These are phyloP conservation scores for Lepidiolamprologus cunningtoni DNA, from an alignment of 2,113 vertebrate species.

Conservation along the genomic window DNA sequence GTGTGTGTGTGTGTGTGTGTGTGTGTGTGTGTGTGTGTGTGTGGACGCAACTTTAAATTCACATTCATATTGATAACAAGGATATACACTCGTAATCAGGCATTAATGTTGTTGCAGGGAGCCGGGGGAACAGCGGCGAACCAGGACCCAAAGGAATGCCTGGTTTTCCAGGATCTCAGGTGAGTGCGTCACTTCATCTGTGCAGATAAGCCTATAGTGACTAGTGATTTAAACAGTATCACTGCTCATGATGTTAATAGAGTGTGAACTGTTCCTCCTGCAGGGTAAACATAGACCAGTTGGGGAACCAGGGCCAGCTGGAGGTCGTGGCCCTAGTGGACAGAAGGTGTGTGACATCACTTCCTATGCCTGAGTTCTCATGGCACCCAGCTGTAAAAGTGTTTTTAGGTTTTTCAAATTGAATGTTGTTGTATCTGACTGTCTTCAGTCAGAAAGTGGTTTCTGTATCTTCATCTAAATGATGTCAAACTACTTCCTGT, in stretches of 20 bases:
- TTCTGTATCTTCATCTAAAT: neutral
- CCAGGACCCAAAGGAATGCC: neutral
- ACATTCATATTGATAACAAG: neutral
- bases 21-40: neutral
- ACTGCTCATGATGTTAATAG: neutral
- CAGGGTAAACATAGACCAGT: neutral
- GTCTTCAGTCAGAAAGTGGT: neutral
- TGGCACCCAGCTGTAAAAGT: neutral
- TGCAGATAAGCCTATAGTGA: neutral
- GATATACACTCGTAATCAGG: neutral
- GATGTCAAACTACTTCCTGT: neutral
- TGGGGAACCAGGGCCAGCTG: neutral
- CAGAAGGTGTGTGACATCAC: conserved; percentile 67
- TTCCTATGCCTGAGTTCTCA: neutral
- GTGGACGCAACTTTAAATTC: neutral
- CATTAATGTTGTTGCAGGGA: neutral
- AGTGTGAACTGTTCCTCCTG: neutral
- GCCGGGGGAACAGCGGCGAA: neutral
- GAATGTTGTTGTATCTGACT: neutral
- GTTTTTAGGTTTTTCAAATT: neutral
- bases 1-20: neutral
- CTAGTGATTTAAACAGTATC: neutral
- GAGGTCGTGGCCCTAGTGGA: conserved; percentile 67
- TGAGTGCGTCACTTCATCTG: neutral
- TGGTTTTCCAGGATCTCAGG: neutral